These are phyloP conservation scores for Mactra quadrangularis DNA, from an alignment of 1,140 invertebrate genomes.

Conservation along the genomic window DNA sequence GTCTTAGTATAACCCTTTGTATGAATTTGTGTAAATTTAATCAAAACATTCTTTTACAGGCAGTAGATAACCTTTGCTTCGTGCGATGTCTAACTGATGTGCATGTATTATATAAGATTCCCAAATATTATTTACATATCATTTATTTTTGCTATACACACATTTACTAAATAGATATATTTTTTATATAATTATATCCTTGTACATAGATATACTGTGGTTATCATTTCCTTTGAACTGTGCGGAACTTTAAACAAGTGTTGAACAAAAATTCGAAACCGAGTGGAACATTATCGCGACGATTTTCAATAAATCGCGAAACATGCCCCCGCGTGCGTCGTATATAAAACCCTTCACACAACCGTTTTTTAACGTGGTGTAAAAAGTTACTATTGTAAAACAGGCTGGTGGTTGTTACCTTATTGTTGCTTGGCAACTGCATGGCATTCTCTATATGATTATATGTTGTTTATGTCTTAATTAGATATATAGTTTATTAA, in stretches of 20 bases:
- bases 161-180: background rate
- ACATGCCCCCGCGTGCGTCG: background rate
- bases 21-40: too few species aligned
- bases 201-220: conserved; percentile 12
- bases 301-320: too few species aligned
- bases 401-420: conserved; percentile 54
- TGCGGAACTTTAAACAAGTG: background rate
- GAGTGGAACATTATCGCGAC: background rate
- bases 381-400: conserved; percentile 13
- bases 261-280: conserved; percentile 50
- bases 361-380: conserved; percentile 36
- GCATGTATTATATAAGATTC: background rate
- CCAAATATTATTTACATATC: too few species aligned
- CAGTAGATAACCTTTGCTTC: background rate
- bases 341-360: conserved; percentile 49
- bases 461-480: too few species aligned
- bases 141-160: too few species aligned
- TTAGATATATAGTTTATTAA: too few species aligned
- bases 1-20: too few species aligned
- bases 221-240: conserved; percentile 16
- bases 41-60: too few species aligned
- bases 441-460: conserved; percentile 10
- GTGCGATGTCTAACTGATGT: conserved; percentile 18
- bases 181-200: conserved; percentile 9
- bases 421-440: conserved; percentile 38